Evolutionary conservation across 1,140 invertebrate genomes (phyloP).

Genomic region (Bicyclus anynana): DNA sequence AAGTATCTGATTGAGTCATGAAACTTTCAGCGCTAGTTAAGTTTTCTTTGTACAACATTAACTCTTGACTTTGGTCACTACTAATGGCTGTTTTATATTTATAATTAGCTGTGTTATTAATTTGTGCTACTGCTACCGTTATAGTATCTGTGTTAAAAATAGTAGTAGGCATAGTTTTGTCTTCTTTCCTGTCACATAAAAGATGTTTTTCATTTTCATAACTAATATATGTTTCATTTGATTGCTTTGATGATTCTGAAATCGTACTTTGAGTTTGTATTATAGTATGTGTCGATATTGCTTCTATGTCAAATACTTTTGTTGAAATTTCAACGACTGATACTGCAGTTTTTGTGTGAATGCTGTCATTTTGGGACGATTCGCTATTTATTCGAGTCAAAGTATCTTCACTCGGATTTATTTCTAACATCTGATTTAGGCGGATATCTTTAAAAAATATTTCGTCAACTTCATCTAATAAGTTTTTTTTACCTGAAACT

Average conservation of each 20-base stretch:
- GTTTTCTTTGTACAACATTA: conserved; percentile 23
- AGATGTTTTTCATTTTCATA: not conserved
- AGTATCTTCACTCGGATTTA: conserved; percentile 34
- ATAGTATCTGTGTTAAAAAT: conserved; percentile 35
- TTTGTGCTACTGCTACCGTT: conserved; percentile 41
- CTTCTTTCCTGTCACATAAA: not conserved
- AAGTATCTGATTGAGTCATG: conserved; percentile 7
- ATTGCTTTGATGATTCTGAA: not conserved
- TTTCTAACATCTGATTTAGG: conserved; percentile 20
- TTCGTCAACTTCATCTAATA: conserved; percentile 24
- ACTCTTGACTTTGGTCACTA: conserved; percentile 20
- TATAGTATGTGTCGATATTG: not conserved
- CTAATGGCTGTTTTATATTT: conserved; percentile 10
- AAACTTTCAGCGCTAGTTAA: conserved; percentile 31
- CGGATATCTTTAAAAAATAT: conserved; percentile 6
- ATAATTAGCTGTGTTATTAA: conserved; percentile 25
- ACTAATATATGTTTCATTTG: not conserved
- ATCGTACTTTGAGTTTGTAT: not conserved
- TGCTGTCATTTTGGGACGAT: conserved; percentile 22
- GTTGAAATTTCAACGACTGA: conserved; percentile 24
- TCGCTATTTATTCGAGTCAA: conserved; percentile 20
- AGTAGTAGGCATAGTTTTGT: not conserved
- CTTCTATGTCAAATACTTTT: not conserved
- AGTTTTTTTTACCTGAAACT: conserved; percentile 34
- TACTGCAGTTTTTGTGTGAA: conserved; percentile 10